These are phyloP conservation scores for Penaeus monodon DNA, from an alignment of 2,888 invertebrate genomes.

Conservation along the genomic window DNA sequence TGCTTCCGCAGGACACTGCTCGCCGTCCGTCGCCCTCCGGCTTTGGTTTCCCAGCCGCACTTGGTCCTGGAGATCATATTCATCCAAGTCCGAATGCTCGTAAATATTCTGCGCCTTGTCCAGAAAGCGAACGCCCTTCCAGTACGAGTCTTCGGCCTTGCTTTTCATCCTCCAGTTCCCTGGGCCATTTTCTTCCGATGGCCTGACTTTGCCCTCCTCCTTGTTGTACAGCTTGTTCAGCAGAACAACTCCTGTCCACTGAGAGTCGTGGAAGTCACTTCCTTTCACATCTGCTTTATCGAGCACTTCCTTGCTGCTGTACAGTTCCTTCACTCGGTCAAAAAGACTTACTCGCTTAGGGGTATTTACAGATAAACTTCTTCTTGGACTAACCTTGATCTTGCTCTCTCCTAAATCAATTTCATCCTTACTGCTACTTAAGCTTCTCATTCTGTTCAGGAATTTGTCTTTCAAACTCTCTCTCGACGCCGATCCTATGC, in stretches of 20 bases:
- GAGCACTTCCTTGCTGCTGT: conserved; percentile 30
- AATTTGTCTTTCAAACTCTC: conserved; percentile 27
- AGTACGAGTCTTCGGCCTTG: conserved; percentile 40
- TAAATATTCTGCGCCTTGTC: conserved; percentile 33
- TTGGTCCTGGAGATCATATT: too few relatives aligned
- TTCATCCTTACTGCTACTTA: conserved; percentile 35
- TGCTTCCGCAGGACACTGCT: too few relatives aligned
- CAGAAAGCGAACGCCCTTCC: conserved; percentile 39
- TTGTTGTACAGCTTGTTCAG: conserved; percentile 38
- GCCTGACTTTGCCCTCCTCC: not conserved
- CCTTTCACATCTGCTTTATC: not conserved
- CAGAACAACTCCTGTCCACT: conserved; percentile 28
- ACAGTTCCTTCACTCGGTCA: conserved; percentile 16
- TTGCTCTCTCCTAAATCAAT: not conserved
- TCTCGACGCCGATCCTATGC: not conserved
- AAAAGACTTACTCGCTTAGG: conserved; percentile 11
- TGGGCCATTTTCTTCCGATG: conserved; percentile 15
- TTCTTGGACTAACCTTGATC: not conserved
- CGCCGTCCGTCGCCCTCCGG: too few relatives aligned
- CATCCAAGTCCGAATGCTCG: too few relatives aligned
- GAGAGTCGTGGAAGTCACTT: too few relatives aligned
- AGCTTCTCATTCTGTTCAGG: conserved; percentile 16
- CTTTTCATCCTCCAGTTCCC: not conserved
- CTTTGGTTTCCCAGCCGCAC: too few relatives aligned
- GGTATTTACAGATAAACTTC: not conserved